Percentiles rank a stretch among this genome's conserved stretches.
phyloP scores from a whole-genome alignment of 2,113 vertebrate genomes.

The Poeciliopsis turrubarensis region DNA sequence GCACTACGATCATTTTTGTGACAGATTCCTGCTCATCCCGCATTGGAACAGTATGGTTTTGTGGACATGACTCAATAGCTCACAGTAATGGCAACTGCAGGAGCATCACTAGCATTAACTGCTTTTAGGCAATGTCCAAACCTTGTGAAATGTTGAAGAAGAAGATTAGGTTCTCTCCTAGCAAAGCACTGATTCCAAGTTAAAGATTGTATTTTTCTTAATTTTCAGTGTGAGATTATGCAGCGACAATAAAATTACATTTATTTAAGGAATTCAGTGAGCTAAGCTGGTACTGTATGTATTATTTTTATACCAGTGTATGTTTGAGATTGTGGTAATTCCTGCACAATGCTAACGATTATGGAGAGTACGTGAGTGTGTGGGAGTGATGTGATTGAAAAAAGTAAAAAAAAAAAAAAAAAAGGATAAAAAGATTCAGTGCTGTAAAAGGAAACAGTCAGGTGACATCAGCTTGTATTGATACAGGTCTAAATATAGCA shows the following conservation, averaged over 20 bases:
- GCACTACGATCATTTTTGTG: no score
- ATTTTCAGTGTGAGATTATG: neutral
- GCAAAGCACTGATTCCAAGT: no score
- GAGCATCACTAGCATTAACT: no score
- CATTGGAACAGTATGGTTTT: no score
- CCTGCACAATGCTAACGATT: neutral
- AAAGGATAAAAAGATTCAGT: neutral
- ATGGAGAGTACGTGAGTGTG: conserved; percentile 31
- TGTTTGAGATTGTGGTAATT: neutral
- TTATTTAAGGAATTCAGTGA: neutral
- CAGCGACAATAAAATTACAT: neutral
- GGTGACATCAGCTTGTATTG: conserved; percentile 26
- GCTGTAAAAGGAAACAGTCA: conserved; percentile 24
- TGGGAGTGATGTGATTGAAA: conserved; percentile 23
- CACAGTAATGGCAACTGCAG: no score
- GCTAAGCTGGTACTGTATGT: no score
- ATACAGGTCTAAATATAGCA: conserved; percentile 41
- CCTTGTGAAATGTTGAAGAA: neutral
- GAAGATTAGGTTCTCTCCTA: no score
- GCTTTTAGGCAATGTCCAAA: no score
- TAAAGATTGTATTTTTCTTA: neutral
- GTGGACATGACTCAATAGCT: no score
- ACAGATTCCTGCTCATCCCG: no score
- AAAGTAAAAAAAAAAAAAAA: conserved; percentile 16
- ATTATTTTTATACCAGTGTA: neutral